Percentiles rank a stretch among this genome's conserved stretches.
phyloP scores from a whole-genome alignment of 2,797 vertebrate species.

The Euphonia xanthogaster region DNA sequence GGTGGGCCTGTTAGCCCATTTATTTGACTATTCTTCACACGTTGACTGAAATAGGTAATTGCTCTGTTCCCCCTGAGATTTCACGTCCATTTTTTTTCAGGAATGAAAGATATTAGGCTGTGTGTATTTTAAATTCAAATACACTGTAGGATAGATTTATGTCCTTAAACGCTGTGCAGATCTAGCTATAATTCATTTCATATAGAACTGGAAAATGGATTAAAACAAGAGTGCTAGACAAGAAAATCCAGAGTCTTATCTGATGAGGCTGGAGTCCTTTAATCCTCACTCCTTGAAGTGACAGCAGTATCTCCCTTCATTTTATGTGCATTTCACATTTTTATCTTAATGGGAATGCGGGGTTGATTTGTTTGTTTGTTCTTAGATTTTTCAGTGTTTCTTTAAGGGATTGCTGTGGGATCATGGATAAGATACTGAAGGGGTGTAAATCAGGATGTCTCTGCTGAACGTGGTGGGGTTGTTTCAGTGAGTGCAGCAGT shows the following conservation, averaged over 20 bases:
- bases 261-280: conserved; percentile 37
- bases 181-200: conserved; percentile 49
- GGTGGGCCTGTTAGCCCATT: conserved; percentile 62
- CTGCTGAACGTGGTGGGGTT: not conserved
- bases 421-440: not conserved
- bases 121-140: conserved; percentile 40
- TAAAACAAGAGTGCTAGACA: conserved; percentile 21
- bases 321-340: conserved; percentile 28
- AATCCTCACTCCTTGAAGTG: conserved; percentile 46
- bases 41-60: conserved; percentile 67
- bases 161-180: conserved; percentile 29
- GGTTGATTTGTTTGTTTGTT: conserved; percentile 7
- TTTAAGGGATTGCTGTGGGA: not conserved
- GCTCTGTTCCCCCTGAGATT: conserved; percentile 56
- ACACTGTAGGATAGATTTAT: conserved; percentile 55
- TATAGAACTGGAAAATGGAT: conserved; percentile 33
- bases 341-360: not conserved
- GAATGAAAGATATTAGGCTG: conserved; percentile 22
- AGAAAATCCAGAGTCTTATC: conserved; percentile 53
- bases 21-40: conserved; percentile 68
- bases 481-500: not conserved
- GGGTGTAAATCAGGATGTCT: not conserved
- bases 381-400: not conserved
- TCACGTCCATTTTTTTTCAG: conserved; percentile 36
- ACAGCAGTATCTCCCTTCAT: conserved; percentile 10